Percentiles rank a stretch among this genome's conserved stretches.
phyloP scores from a whole-genome alignment of 2,888 invertebrate genomes.

The Myathropa florea region DNA sequence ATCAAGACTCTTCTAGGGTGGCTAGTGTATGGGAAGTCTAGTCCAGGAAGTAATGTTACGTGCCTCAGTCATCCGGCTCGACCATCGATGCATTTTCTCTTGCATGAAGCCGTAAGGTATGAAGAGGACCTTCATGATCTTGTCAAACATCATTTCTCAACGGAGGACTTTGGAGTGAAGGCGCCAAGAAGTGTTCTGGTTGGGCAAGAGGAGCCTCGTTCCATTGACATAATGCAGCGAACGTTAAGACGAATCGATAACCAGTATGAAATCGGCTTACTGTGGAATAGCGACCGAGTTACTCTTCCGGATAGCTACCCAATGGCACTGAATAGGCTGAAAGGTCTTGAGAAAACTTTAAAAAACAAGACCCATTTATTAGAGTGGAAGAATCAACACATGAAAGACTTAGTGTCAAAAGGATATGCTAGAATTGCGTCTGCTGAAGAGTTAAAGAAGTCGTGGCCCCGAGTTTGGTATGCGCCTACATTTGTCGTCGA shows the following conservation, averaged over 20 bases:
- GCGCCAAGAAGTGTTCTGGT: slow-evolving; percentile 1
- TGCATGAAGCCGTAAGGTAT: slow-evolving; percentile 29
- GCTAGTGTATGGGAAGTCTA: slow-evolving; percentile 30
- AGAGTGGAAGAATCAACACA: slow-evolving; percentile 41
- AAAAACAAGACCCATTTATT: slow-evolving; percentile 30
- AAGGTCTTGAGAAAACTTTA: slow-evolving; percentile 43
- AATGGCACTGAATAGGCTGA: slow-evolving; percentile 43
- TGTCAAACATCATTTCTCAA: slow-evolving; percentile 17
- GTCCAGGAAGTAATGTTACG: not conserved
- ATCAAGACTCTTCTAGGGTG: slow-evolving; percentile 37
- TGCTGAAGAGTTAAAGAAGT: slow-evolving; percentile 21
- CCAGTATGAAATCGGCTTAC: slow-evolving; percentile 15
- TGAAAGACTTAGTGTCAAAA: slow-evolving; percentile 39
- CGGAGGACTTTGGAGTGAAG: slow-evolving; percentile 17
- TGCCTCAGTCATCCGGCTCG: not conserved
- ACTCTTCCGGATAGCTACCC: slow-evolving; percentile 49
- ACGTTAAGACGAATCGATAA: not conserved
- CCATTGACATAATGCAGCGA: slow-evolving; percentile 7
- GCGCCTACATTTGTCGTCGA: slow-evolving; percentile 69
- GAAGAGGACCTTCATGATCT: slow-evolving; percentile 31
- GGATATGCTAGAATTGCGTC: slow-evolving; percentile 53
- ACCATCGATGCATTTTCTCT: slow-evolving; percentile 22
- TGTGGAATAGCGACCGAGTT: slow-evolving; percentile 39
- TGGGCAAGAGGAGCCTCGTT: not conserved
- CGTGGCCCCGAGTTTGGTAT: slow-evolving; percentile 70